phyloP scores from a whole-genome alignment of 2,888 invertebrate species.

The Noctua fimbriata region DNA sequence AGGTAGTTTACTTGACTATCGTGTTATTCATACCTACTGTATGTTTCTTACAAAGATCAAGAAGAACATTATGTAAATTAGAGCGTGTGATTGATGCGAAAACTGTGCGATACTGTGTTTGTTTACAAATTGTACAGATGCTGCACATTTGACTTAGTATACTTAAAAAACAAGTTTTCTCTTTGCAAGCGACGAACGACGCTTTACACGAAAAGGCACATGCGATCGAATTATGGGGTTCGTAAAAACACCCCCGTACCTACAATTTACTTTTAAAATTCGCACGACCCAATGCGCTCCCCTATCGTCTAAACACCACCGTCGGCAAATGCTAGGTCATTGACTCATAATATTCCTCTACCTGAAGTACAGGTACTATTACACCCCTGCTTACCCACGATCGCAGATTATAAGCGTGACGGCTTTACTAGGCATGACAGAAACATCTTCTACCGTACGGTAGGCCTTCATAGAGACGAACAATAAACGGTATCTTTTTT shows the following conservation, averaged over 20 bases:
- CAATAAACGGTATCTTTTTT: slow-evolving; percentile 25
- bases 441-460: slow-evolving; percentile 19
- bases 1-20: background rate
- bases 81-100: background rate
- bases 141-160: background rate
- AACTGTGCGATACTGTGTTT: background rate
- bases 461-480: background rate
- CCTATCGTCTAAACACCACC: slow-evolving; percentile 29
- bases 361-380: slow-evolving; percentile 28
- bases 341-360: slow-evolving; percentile 39
- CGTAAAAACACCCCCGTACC: slow-evolving; percentile 31
- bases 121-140: background rate
- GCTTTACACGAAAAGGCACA: background rate
- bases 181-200: background rate
- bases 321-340: slow-evolving; percentile 26
- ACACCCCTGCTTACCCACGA: slow-evolving; percentile 38
- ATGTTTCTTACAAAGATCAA: slow-evolving; percentile 2
- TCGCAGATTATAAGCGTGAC: slow-evolving; percentile 39
- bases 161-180: background rate
- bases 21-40: background rate
- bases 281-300: slow-evolving; percentile 35
- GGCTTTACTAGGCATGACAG: slow-evolving; percentile 20
- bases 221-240: slow-evolving; percentile 5
- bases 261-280: slow-evolving; percentile 46
- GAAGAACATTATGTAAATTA: background rate